Evolutionary conservation across 2,113 vertebrate species (phyloP).

Genomic region (Melanotaenia duboulayi): DNA sequence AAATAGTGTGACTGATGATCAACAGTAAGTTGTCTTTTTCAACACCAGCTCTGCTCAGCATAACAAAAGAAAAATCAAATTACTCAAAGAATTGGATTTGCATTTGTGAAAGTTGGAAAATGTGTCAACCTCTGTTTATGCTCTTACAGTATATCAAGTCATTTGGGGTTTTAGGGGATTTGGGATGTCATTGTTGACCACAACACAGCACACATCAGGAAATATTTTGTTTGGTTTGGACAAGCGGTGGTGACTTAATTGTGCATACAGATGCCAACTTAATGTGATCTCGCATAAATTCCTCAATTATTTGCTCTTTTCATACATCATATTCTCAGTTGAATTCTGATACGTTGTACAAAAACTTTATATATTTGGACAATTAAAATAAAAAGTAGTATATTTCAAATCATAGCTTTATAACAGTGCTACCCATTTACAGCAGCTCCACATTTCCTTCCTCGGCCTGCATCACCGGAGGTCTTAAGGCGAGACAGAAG

Average conservation of each 20-base stretch:
- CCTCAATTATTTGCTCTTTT: no score
- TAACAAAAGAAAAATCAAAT: neutral
- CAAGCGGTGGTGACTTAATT: neutral
- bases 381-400: no score
- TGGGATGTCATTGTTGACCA: no score
- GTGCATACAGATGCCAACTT: no score
- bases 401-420: no score
- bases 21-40: slow-evolving; percentile 89
- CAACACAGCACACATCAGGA: neutral
- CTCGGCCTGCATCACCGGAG: no score
- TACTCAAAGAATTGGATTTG: neutral
- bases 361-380: no score
- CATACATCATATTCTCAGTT: no score
- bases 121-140: neutral
- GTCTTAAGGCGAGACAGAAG: no score
- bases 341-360: no score
- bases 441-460: no score
- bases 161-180: neutral
- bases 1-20: slow-evolving; percentile 93
- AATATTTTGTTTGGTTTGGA: neutral
- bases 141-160: neutral
- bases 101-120: slow-evolving; percentile 17
- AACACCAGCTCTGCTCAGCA: slow-evolving; percentile 30
- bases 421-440: no score
- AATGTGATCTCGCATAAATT: neutral